These are phyloP conservation scores for Harlomillsia oculata DNA, from an alignment of 1,140 invertebrate species.

Conservation along the genomic window DNA sequence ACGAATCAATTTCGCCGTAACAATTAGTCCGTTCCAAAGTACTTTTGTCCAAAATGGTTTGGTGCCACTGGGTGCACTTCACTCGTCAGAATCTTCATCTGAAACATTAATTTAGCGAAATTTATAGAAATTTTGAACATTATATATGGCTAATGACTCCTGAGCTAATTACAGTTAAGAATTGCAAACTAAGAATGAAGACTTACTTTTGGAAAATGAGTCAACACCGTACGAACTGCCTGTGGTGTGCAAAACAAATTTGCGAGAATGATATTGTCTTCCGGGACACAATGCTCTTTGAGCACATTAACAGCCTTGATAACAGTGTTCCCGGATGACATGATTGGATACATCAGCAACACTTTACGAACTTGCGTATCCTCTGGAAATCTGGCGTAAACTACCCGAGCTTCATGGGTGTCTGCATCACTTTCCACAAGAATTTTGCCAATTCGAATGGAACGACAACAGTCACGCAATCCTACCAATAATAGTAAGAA, in stretches of 20 bases:
- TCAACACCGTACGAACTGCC: constrained; percentile 74
- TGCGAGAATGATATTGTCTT: constrained; percentile 87
- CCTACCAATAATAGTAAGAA: constrained; percentile 51
- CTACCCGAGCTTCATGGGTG: constrained; percentile 89
- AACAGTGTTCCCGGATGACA: constrained; percentile 82
- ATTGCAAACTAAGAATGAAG: constrained; percentile 5
- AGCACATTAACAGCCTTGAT: constrained; percentile 85
- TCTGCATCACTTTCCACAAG: constrained; percentile 93
- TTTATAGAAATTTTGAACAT: background rate
- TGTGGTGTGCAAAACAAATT: constrained; percentile 93
- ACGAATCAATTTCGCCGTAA: background rate
- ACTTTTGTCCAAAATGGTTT: constrained; percentile 96
- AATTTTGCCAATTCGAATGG: constrained; percentile 95
- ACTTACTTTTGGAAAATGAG: constrained; percentile 67
- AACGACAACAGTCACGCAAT: constrained; percentile 90
- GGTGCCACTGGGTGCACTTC: constrained; percentile 91
- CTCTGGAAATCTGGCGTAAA: constrained; percentile 95
- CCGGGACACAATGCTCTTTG: constrained; percentile 82
- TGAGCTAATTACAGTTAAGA: background rate
- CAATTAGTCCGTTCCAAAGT: constrained; percentile 89
- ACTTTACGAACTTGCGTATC: constrained; percentile 57
- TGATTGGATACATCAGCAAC: constrained; percentile 35
- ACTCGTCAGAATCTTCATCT: constrained; percentile 88
- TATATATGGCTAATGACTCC: constrained; percentile 5
- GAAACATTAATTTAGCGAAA: constrained; percentile 38